Conservation (phyloP, 2,888 invertebrate species). For the Acanthopleura granulata region DNA sequence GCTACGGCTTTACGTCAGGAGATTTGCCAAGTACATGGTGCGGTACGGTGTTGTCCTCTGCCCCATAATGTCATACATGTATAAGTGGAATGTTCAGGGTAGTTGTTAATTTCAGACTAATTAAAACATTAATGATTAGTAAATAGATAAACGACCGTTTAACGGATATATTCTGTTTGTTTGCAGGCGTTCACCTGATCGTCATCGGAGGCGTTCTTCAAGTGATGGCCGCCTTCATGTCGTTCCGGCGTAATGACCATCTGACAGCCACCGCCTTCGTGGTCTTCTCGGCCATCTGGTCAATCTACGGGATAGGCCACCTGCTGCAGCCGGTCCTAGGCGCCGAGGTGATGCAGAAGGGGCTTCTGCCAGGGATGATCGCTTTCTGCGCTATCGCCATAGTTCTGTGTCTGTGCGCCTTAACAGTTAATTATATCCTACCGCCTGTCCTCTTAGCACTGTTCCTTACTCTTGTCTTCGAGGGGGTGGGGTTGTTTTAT, state of each 20-base stretch:
- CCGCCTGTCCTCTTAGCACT: constrained; percentile 48
- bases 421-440: constrained; percentile 48
- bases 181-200: constrained; percentile 45
- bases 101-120: no score
- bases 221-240: constrained; percentile 41
- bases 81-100: no score
- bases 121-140: no score
- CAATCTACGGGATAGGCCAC: constrained; percentile 40
- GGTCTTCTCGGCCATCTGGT: constrained; percentile 47
- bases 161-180: background rate
- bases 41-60: no score
- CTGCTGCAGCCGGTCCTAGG: constrained; percentile 31
- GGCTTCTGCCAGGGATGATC: constrained; percentile 39
- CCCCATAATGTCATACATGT: no score
- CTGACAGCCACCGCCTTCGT: constrained; percentile 47
- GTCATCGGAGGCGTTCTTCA: constrained; percentile 47
- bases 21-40: no score
- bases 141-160: no score
- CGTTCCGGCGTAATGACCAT: constrained; percentile 47
- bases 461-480: constrained; percentile 44
- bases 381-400: constrained; percentile 45
- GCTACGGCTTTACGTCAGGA: no score
- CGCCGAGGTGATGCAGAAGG: constrained; percentile 29
- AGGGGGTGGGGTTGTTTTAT: constrained; percentile 43
- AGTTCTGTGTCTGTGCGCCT: constrained; percentile 42